Percentiles rank a stretch among this genome's conserved stretches.
Conservation (phyloP, 2,113 vertebrate species). For the Proteles cristata region DNA sequence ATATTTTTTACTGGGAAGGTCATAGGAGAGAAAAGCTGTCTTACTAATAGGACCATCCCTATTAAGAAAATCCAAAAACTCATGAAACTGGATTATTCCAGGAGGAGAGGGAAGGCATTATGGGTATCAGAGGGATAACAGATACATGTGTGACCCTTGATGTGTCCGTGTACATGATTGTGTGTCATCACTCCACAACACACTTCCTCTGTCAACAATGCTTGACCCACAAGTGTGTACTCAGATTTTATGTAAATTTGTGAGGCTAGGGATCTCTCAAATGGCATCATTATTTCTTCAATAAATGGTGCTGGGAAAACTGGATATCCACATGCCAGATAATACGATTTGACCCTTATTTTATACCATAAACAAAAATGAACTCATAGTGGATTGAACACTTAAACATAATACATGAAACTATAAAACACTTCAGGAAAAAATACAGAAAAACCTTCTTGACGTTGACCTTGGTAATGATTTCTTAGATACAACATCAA, state of each 20-base stretch:
- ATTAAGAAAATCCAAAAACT: neutral
- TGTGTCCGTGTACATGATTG: neutral
- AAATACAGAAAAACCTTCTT: neutral
- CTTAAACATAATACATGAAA: neutral
- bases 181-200: neutral
- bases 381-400: neutral
- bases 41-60: no score
- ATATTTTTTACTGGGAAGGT: neutral
- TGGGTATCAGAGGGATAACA: accelerated
- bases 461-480: neutral
- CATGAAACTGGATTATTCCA: neutral
- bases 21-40: neutral
- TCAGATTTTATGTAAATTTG: neutral
- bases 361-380: neutral
- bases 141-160: no score
- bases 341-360: neutral
- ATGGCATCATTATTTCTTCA: neutral
- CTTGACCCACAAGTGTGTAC: neutral
- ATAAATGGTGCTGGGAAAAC: neutral
- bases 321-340: neutral
- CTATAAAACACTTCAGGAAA: neutral
- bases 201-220: neutral
- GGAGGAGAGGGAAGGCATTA: neutral
- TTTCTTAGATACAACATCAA: neutral
- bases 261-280: neutral